These are phyloP conservation scores for Calidris pygmaea DNA, from an alignment of 2,113 vertebrate species.

Conservation along the genomic window DNA sequence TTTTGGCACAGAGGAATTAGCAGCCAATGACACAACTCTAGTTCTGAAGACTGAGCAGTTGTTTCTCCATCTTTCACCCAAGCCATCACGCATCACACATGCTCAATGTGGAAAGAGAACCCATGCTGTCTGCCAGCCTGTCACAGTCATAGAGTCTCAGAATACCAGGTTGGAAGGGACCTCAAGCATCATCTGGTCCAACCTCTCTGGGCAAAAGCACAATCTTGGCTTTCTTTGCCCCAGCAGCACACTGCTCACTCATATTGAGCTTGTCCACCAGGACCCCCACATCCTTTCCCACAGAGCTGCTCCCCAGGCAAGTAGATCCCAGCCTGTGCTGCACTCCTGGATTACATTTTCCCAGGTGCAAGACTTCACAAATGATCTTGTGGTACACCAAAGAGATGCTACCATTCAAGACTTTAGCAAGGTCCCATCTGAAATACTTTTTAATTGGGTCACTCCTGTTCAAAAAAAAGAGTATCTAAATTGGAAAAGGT, in stretches of 20 bases:
- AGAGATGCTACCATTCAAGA: neutral
- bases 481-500: neutral
- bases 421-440: neutral
- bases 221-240: neutral
- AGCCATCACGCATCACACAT: neutral
- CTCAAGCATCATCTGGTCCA: neutral
- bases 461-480: neutral
- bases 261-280: neutral
- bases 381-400: neutral
- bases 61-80: neutral
- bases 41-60: neutral
- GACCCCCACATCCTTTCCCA: neutral
- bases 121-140: neutral
- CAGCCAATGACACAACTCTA: neutral
- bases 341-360: neutral
- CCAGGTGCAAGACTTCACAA: neutral
- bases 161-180: neutral
- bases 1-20: neutral
- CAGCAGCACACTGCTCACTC: neutral
- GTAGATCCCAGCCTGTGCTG: neutral
- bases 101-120: neutral
- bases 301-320: neutral
- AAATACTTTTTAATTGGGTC: neutral
- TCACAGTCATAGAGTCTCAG: neutral
- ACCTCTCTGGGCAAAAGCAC: neutral